These are phyloP conservation scores for Microctonus aethiopoides DNA, from an alignment of 2,888 invertebrate genomes.

Conservation along the genomic window DNA sequence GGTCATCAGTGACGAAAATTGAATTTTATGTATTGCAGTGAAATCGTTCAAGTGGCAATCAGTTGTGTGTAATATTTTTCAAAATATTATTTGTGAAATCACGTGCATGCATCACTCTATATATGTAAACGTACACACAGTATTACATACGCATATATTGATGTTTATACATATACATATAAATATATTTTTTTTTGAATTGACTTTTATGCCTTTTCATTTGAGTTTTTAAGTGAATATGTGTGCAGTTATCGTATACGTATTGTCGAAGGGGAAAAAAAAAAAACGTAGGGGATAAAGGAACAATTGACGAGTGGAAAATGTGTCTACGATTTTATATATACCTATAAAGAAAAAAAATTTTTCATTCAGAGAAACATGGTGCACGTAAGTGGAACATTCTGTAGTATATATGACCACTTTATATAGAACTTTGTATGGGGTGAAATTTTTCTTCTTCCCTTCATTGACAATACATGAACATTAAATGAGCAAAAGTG, in stretches of 20 bases:
- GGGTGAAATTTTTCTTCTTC: not conserved
- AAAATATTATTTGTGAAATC: not conserved
- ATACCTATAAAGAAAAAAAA: not conserved
- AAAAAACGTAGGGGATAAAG: constrained; percentile 1
- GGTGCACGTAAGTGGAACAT: not conserved
- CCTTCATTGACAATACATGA: not conserved
- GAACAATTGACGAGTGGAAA: constrained; percentile 12
- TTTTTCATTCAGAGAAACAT: not conserved
- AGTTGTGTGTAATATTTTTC: not conserved
- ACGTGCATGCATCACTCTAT: not conserved
- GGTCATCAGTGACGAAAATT: not conserved
- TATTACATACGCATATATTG: too few relatives aligned
- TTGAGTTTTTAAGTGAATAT: constrained; percentile 1
- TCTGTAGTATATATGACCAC: not conserved
- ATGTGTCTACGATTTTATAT: constrained; percentile 3
- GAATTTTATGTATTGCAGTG: not conserved
- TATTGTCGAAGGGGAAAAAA: not conserved
- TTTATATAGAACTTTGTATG: not conserved
- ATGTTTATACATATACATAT: not conserved
- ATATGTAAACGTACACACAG: too few relatives aligned
- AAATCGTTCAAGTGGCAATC: not conserved
- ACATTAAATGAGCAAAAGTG: not conserved
- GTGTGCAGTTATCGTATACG: not conserved
- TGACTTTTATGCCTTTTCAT: not conserved
- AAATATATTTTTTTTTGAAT: not conserved